phyloP scores from a whole-genome alignment of 2,888 invertebrate genomes.

The Drosophila pseudotalamancana region DNA sequence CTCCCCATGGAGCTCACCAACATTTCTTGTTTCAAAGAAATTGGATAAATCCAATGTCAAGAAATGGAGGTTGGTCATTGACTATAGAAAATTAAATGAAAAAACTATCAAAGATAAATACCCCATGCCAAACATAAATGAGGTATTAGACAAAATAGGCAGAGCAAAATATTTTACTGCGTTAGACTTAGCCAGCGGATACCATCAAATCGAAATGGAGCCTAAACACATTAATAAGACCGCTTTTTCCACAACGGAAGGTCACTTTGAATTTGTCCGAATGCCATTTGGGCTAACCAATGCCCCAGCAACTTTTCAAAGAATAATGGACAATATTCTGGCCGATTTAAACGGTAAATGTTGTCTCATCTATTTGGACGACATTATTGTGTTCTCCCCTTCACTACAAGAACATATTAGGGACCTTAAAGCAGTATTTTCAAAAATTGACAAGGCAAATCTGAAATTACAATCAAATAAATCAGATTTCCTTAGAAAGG shows the following conservation, averaged over 20 bases:
- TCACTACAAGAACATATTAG: background rate
- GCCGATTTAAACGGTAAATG: background rate
- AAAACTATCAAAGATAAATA: no score
- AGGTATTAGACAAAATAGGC: background rate
- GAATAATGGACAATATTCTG: background rate
- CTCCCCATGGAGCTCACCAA: no score
- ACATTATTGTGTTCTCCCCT: background rate
- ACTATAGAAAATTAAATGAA: no score
- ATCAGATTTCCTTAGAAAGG: no score
- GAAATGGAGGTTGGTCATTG: no score
- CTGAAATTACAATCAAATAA: no score
- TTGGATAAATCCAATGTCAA: no score
- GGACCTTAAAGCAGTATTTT: background rate
- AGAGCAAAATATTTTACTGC: background rate
- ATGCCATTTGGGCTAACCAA: no score
- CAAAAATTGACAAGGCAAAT: no score
- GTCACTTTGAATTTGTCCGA: background rate
- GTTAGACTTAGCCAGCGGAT: background rate
- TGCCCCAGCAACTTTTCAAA: no score
- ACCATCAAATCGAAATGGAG: background rate
- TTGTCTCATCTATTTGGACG: background rate
- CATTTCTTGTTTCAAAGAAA: no score
- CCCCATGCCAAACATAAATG: no score
- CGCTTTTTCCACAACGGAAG: background rate
- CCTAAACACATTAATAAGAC: background rate